A percentile compares a stretch with the other conserved stretches of the same genome.
phyloP scores from a whole-genome alignment of 1,140 invertebrate genomes.

The Drosophila lacertosa region DNA sequence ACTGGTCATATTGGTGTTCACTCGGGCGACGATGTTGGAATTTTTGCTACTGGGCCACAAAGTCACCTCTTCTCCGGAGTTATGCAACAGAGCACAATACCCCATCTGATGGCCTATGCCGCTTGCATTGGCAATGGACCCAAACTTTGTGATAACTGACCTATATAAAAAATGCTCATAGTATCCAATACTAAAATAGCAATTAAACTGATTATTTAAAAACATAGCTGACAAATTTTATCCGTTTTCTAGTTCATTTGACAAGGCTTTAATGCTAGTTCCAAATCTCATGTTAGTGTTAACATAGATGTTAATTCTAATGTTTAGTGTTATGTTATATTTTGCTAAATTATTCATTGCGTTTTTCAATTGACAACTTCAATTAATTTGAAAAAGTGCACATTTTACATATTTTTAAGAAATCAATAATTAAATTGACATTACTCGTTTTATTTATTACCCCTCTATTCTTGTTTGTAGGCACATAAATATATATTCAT shows the following conservation, averaged over 20 bases:
- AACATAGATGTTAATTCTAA: conserved; percentile 12
- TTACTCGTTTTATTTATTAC: conserved; percentile 61
- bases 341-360: conserved; percentile 14
- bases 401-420: conserved; percentile 12
- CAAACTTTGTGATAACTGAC: conserved; percentile 51
- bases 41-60: conserved; percentile 87
- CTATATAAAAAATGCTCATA: background rate
- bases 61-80: conserved; percentile 89
- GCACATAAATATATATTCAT: conserved; percentile 19
- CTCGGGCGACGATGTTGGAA: conserved; percentile 88
- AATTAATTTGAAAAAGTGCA: conserved; percentile 20
- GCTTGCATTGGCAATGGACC: conserved; percentile 85
- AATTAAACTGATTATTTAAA: conserved; percentile 2
- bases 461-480: conserved; percentile 17
- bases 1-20: conserved; percentile 85
- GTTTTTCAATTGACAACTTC: conserved; percentile 20
- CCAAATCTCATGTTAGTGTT: background rate
- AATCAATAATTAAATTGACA: conserved; percentile 74
- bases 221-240: background rate
- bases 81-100: conserved; percentile 91
- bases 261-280: no score
- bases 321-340: background rate
- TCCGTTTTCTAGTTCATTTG: no score
- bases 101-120: conserved; percentile 89
- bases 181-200: no score